Base-by-base conservation (phyloP, 2,797 vertebrate genomes). In the Coranthus polyacanthus region DNA sequence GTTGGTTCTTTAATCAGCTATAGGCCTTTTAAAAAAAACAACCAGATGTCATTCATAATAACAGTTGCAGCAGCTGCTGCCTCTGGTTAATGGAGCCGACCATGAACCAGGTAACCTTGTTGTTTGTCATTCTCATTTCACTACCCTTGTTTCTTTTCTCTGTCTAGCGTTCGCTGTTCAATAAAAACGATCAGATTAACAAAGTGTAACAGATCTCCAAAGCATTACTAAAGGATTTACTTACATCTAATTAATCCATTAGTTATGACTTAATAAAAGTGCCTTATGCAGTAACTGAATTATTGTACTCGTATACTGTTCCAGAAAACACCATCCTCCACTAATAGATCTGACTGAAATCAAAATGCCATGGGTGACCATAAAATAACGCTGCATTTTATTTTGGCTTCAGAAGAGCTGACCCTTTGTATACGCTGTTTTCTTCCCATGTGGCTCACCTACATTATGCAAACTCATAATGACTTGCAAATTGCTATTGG, bases 401-500 rank as follows among this genome's bases (percentile, higher is more conserved):
- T 3, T 24, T 56, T 50, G 38, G 13, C 47, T 54, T 10, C 24
- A 15, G n/a, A 59, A 21, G 18, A 44, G 12, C 26, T 11, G 21
- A 44, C 9, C 29, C 12, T 55, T 45, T 72, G 36, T 51, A 13
- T 46, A 22, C 3, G 0, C 24, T 15, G 4, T 29, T 59, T 39
- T 41, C 26, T 55, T 12, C 39, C 6, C 12, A 13, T 13, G 13
- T 56, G 26, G 12, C 38, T 51, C 29, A 36, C 37, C 12, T 16
- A 26, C 20, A 36, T 46, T 39, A 72, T 69, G 41, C 54, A 51
- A 13, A 36, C 8, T 51, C 37, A 43, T 66, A 61, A 70, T 60
- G n/a, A 81, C 29, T 45, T 68, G 53, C 39, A 59, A 71, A 75
- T 75, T 63, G 72, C 46, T 53, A 16, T 12, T 75, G 26, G 68